A percentile compares a stretch with the other conserved stretches of the same genome.
These are phyloP conservation scores for Pterocles orientalis DNA, from an alignment of 2,113 vertebrate genomes.

Conservation along the genomic window DNA sequence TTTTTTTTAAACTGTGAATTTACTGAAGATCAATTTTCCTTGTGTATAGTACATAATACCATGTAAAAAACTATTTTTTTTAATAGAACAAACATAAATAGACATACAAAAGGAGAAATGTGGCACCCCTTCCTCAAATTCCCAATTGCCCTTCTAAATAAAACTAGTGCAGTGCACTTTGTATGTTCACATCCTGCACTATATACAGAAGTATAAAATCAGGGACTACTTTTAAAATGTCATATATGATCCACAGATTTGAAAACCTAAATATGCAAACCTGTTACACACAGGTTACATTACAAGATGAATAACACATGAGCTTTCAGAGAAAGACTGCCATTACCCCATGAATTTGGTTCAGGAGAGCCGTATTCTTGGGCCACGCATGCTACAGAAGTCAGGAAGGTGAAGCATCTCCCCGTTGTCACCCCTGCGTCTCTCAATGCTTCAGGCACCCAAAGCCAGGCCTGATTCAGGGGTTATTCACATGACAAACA, in stretches of 20 bases:
- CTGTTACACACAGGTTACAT: not conserved
- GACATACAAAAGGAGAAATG: constrained; percentile 7
- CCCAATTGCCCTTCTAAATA: not conserved
- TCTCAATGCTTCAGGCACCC: not conserved
- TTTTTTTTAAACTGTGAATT: not conserved
- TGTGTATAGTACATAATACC: not conserved
- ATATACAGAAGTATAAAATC: not conserved
- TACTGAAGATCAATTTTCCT: not conserved
- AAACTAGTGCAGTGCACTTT: not conserved
- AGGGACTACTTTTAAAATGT: not conserved
- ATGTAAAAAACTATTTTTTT: not conserved
- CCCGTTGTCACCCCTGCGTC: not conserved
- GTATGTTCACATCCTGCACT: not conserved
- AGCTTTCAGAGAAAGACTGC: not conserved
- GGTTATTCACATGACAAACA: not conserved
- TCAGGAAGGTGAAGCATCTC: not conserved
- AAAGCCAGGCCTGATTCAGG: not conserved
- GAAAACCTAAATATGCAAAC: not conserved
- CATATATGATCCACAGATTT: not conserved
- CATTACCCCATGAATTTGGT: not conserved
- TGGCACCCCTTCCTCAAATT: not conserved
- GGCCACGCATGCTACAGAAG: accelerated
- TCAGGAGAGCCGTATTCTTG: not conserved
- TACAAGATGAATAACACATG: not conserved
- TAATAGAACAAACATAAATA: not conserved